phyloP scores from a whole-genome alignment of 2,888 invertebrate genomes.

The Meganola albula region DNA sequence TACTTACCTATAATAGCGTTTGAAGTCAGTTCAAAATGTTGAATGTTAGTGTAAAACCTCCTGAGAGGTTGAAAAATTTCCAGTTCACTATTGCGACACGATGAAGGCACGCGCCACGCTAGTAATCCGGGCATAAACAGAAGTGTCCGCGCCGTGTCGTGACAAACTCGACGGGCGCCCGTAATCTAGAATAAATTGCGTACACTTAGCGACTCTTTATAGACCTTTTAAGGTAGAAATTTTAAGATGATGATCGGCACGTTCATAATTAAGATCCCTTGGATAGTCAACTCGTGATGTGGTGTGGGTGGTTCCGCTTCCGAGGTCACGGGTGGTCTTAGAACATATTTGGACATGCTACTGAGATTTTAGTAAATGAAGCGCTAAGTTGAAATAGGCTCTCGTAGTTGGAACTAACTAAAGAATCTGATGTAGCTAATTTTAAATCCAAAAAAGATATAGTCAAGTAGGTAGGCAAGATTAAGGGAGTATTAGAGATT shows the following conservation, averaged over 20 bases:
- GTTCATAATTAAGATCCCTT: constrained; percentile 72
- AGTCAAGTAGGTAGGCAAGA: no score
- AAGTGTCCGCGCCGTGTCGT: constrained; percentile 68
- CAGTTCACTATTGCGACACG: constrained; percentile 35
- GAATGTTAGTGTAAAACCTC: no score
- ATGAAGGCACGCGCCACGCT: constrained; percentile 48
- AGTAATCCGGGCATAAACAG: constrained; percentile 43
- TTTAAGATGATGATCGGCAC: constrained; percentile 76
- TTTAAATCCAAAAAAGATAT: no score
- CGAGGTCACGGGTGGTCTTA: constrained; percentile 66
- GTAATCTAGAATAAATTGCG: constrained; percentile 72
- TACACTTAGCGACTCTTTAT: constrained; percentile 73
- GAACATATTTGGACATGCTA: constrained; percentile 41
- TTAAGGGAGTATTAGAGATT: no score
- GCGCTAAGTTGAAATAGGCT: no score
- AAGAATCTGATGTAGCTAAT: no score
- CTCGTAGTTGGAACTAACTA: no score
- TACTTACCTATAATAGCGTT: no score
- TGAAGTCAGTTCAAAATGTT: no score
- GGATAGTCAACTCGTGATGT: constrained; percentile 66
- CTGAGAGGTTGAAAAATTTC: no score
- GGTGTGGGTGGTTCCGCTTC: constrained; percentile 71
- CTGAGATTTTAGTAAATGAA: constrained; percentile 32
- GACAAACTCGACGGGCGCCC: constrained; percentile 60
- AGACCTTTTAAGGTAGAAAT: constrained; percentile 75